These are phyloP conservation scores for Oscheius sp. DNA, from an alignment of 2,888 invertebrate species.

Conservation along the genomic window DNA sequence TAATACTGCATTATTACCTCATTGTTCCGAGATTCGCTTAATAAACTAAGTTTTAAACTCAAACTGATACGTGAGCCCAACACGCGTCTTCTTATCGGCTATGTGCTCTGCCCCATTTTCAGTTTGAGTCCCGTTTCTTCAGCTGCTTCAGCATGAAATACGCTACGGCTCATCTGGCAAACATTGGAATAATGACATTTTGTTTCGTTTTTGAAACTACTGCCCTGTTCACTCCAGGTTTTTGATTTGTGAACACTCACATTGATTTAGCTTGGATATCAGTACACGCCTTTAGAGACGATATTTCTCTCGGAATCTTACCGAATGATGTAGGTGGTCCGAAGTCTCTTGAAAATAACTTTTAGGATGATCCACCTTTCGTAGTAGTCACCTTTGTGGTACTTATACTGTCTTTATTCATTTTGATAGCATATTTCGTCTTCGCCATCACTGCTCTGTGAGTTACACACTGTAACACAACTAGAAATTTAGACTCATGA, in stretches of 20 bases:
- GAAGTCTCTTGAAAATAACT: no score
- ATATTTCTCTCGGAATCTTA: background rate
- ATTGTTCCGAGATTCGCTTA: no score
- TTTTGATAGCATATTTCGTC: conserved; percentile 4
- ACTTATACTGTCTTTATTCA: conserved; percentile 11
- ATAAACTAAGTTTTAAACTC: no score
- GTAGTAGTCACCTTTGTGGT: conserved; percentile 16
- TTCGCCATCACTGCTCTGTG: conserved; percentile 13
- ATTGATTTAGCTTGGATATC: conserved; percentile 22
- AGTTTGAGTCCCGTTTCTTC: background rate
- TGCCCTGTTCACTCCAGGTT: conserved; percentile 18
- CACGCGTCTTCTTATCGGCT: no score
- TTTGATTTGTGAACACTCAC: background rate
- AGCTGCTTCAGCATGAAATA: conserved; percentile 11
- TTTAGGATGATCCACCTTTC: background rate
- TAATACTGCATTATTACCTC: no score
- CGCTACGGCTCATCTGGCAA: conserved; percentile 7
- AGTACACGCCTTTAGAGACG: background rate
- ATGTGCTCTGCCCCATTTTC: background rate
- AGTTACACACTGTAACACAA: background rate
- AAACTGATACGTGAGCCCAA: no score
- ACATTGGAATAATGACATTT: conserved; percentile 5
- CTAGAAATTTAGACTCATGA: background rate
- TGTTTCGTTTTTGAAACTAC: conserved; percentile 5
- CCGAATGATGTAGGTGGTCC: background rate